Evolutionary conservation across 2,888 invertebrate genomes (phyloP), one percentile per base, ranked within the genome.

Genomic region (Lycophotia porphyrea): DNA sequence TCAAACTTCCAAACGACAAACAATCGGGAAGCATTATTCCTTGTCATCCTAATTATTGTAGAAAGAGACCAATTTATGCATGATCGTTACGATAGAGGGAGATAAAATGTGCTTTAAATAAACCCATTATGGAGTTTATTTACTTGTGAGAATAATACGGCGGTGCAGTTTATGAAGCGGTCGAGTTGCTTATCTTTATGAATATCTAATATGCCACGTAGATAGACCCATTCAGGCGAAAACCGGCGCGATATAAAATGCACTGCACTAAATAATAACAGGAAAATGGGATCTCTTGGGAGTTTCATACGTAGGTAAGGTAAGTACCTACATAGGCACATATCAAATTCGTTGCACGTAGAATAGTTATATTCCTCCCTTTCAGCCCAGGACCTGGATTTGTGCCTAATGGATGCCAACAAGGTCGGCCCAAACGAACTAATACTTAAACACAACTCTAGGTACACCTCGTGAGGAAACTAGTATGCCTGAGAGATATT

Each of bases 1-100:
- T 84, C 85, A 82, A 87, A 89, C 82, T 91, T 88, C 80, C 65
- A 84, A 89, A 86, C 84, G 85, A 87, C 88, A 87, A 91, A 90
- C 88, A 87, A 90, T 88, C 75, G 86, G 47, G 75, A 81, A 77
- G 77, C 80, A 89, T 87, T 87, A 87, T 80, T 86, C 88, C 85
- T 84, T 88, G 86, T 87, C 88, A 80, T 80, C 85, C 85, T 88
- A 88, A 91, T 90, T 88, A 88, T 85, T 85, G 74, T 61, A 58
- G 85, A 87, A 78, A 84, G 84, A 82, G 81, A 82, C 82, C 71
- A 74, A 76, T 79, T 78, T 80, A 84, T 55, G 42, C 70, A 49
- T 27, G 15, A 18, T 31, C 36, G 9, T 11, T 58, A 52, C 27
- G 76, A 69, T 55, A 61, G 85, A 85, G 64, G 64, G 80, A 81